These are phyloP conservation scores for Peribatodes rhomboidaria DNA, from an alignment of 2,888 invertebrate genomes.

Conservation along the genomic window DNA sequence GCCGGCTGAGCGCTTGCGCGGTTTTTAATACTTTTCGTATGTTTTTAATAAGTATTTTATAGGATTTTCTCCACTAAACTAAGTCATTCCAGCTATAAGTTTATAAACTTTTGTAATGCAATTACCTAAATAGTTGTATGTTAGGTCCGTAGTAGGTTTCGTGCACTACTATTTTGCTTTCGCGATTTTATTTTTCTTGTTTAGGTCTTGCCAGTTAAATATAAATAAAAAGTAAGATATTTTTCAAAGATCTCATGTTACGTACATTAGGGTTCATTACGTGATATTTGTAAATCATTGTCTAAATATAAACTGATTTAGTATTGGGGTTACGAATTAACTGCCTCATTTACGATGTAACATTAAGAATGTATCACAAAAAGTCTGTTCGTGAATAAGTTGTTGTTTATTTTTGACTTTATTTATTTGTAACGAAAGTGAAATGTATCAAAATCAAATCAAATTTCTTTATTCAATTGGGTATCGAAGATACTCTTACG, in stretches of 20 bases:
- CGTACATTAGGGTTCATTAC: slow-evolving; percentile 12
- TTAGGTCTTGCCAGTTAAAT: slow-evolving; percentile 41
- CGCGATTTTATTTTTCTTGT: slow-evolving; percentile 17
- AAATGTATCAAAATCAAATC: no score
- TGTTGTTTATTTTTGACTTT: no score
- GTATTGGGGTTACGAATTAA: neutral
- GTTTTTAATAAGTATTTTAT: slow-evolving; percentile 19
- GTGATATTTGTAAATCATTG: slow-evolving; percentile 29
- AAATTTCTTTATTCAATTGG: no score
- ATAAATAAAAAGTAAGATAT: slow-evolving; percentile 30
- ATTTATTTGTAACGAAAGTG: no score
- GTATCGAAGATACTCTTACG: no score
- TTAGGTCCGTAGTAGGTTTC: slow-evolving; percentile 30
- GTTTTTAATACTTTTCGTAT: slow-evolving; percentile 22
- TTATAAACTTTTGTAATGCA: slow-evolving; percentile 19
- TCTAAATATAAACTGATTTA: slow-evolving; percentile 5
- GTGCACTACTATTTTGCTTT: slow-evolving; percentile 33
- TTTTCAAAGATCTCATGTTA: slow-evolving; percentile 42
- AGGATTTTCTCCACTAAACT: slow-evolving; percentile 17
- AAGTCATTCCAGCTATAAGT: slow-evolving; percentile 33
- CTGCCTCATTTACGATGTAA: neutral
- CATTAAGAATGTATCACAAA: neutral
- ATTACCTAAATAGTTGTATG: slow-evolving; percentile 8
- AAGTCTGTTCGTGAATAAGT: neutral
- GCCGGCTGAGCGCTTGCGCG: slow-evolving; percentile 32